Base-by-base conservation (phyloP, 1,140 invertebrate species). In the Aphelenchoides fujianensis region DNA sequence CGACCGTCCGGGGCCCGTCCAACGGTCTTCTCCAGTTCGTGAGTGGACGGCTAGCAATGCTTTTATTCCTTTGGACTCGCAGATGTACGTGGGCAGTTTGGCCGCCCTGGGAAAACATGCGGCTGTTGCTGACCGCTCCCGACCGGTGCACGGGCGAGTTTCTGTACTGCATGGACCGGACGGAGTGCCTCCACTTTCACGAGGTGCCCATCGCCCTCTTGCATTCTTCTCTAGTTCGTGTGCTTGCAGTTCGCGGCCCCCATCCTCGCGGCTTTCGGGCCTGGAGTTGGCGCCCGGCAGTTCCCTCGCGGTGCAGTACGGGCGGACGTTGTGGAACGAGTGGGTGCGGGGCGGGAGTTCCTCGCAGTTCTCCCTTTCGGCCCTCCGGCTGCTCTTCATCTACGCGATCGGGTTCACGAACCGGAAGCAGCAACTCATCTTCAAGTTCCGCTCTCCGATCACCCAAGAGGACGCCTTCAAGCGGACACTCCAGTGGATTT, bases 31-130 rank as follows among this genome's bases (percentile, higher is more conserved):
- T 76, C 28, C 74, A 75, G 78, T 75, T 66, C 67, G 74, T 75
- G 34, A 78, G 74, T n/a, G 53, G 34, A 48, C 41, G 34, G 34
- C 55, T 7, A 48, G 23, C 16, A 61, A 16, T 61, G 1, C 3
- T 19, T 19, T 66, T 12, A n/a, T 61, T 28, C n/a, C n/a, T n/a
- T n/a, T n/a, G n/a, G n/a, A n/a, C n/a, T n/a, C n/a, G n/a, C 27
- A 75, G 74, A 75, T 78, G 19, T 77, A 75, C 52, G 74, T 61
- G n/a, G 74, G 74, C 0, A 68, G 66, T 73, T 68, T 75, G 41
- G 76, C 55, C 19, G 35, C 35, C 28, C 68, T 77, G 3, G 64
- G 74, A 75, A 23, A 52, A 16, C 59, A 75, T 75, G 59, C 5
- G 62, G 7, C 27, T 74, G 31, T 37, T 75, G 52, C 28, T 78